Percentiles rank a stretch among this genome's conserved stretches.
Evolutionary conservation across 2,888 invertebrate genomes (phyloP).

Genomic region (Aporophyla nigra): DNA sequence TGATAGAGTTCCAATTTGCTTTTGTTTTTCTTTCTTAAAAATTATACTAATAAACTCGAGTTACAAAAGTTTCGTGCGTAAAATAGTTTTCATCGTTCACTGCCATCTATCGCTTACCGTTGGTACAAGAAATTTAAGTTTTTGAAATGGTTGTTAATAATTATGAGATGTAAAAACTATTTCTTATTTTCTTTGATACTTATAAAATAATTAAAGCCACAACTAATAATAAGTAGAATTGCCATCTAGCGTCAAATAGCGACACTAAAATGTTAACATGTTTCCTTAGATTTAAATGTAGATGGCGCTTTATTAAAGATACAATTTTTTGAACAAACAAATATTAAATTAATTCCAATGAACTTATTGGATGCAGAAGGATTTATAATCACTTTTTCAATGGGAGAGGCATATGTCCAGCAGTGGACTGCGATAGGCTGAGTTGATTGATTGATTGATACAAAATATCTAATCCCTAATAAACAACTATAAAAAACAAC

Average conservation of each 20-base stretch:
- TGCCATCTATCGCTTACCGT: constrained; percentile 27
- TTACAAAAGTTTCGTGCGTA: background rate
- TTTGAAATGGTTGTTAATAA: background rate
- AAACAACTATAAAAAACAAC: background rate
- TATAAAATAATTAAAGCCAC: background rate
- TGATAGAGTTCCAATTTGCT: background rate
- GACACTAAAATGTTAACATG: background rate
- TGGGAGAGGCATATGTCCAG: too few relatives aligned
- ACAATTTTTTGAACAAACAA: background rate
- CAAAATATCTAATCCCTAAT: background rate
- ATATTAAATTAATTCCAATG: too few relatives aligned
- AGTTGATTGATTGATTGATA: too few relatives aligned
- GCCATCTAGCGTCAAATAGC: constrained; percentile 54
- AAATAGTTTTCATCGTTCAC: background rate
- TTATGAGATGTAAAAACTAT: too few relatives aligned
- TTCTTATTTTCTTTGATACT: too few relatives aligned
- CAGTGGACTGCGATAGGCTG: too few relatives aligned
- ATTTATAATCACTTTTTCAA: background rate
- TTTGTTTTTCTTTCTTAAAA: too few relatives aligned
- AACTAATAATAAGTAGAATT: background rate
- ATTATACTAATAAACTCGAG: too few relatives aligned
- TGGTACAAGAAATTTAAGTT: background rate
- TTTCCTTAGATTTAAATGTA: background rate
- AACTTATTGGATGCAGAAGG: background rate
- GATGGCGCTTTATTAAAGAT: constrained; percentile 36